Evolutionary conservation across 2,888 invertebrate genomes (phyloP), one percentile per base, ranked within the genome.

Genomic region (Monochamus alternatus): DNA sequence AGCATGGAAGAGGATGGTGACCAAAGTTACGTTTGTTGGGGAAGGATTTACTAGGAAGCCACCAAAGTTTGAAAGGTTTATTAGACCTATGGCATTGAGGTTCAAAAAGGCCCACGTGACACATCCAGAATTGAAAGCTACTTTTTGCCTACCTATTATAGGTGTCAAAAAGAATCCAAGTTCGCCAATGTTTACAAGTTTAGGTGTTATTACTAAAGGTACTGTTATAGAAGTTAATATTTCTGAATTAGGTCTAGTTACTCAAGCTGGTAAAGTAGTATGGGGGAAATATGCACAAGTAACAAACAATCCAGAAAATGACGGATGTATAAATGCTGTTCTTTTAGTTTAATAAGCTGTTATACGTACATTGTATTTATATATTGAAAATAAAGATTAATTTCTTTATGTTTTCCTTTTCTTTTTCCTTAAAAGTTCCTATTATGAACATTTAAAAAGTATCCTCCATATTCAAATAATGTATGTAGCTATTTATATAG

Each of bases 271-370:
- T 76, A 99, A 98, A 92, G 98, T 99, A 65, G 97, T 99, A 0
- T 99, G 99, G 99, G 99, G 99, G 75, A 99, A 99, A 91, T 99
- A 98, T 88, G 99, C 99, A 0, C 99, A 99, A 90, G 98, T 99
- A 22, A 99, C 99, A 0, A 99, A 99, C 89, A 97, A 99, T 90
- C 99, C 99, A 0, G 99, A 99, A 89, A 99, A 99, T 90, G 99
- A 99, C 91, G 99, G 99, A 22, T 99, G 98, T 87, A 98, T 99
- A 76, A 99, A 99, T 91, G 98, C 99, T 87, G 97, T 99, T 77
- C 92, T 99, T 77, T 92, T 99, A 88, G 96, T 99, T 80, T 99
- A 55, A 55, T 55, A 55, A 55, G 4, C 2, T 55, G 55, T 55
- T 8, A 93, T 68, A 72, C 63, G 64, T 71, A 74, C 14, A 73